Base-by-base conservation (phyloP, 2,888 invertebrate species). In the Nomada lathburiana region DNA sequence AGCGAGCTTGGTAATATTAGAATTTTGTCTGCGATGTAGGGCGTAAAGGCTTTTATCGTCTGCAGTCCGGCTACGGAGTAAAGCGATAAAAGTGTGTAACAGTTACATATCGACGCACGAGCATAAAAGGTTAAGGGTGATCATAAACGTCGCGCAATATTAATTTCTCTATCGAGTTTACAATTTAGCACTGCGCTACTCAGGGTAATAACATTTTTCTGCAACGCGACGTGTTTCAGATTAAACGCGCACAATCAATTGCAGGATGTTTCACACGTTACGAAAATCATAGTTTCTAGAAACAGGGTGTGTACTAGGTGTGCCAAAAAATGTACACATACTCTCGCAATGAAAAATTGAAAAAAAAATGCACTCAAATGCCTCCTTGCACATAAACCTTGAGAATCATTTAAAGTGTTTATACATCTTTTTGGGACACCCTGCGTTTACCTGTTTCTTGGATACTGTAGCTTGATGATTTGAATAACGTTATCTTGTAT, bases 31-130 rank as follows among this genome's bases (percentile, higher is more conserved):
- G 67, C 23, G 44, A 67, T 29, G 10, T 13, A 55, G 44, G 50
- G n/a, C 55, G 13, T 76, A 68, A 78, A 78, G 60, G 62, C 53
- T 62, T 42, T 76, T 63, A 78, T 67, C 76, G 78, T 68, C 62
- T 42, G 29, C 62, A 50, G 62, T 23, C 44, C n/a, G 23, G 29
- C 60, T 47, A 13, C 23, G 11, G 26, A 29, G 57, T 29, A 59
- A 29, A 52, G 62, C n/a, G 52, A 76, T 52, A 26, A 68, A 68
- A 64, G 42, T 23, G 23, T n/a, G 26, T 23, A 7, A 13, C 52
- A 50, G 63, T 57, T 69, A 64, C 68, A 44, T 57, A 18, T 69
- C 26, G 20, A 42, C 62, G 42, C 53, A 26, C 16, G 47, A 20
- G 18, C 29, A 36, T 71, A 64, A 78, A 68, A 67, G 50, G 50